Percentiles rank a stretch among this genome's conserved stretches.
These are phyloP conservation scores for Caprella mutica DNA, from an alignment of 2,888 invertebrate species.

Conservation along the genomic window DNA sequence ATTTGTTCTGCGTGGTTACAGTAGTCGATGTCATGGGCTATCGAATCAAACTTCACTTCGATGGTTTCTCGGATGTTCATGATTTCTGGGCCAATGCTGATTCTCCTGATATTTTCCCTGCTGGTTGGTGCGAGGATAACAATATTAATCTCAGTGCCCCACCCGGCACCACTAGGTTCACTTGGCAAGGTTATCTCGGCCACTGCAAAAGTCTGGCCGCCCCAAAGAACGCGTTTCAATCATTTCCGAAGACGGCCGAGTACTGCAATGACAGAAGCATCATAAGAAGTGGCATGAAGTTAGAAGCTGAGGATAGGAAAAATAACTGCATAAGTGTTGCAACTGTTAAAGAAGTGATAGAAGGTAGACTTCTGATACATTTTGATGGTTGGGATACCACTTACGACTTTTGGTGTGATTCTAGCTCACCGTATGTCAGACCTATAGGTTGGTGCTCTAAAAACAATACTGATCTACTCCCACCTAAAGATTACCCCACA, in stretches of 20 bases:
- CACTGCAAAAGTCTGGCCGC: slow-evolving; percentile 62
- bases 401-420: slow-evolving; percentile 28
- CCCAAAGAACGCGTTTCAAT: slow-evolving; percentile 64
- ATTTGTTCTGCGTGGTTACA: slow-evolving; percentile 74
- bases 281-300: slow-evolving; percentile 28
- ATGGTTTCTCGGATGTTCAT: slow-evolving; percentile 74
- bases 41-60: slow-evolving; percentile 75
- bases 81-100: slow-evolving; percentile 92
- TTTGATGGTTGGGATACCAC: slow-evolving; percentile 31
- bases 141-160: slow-evolving; percentile 68
- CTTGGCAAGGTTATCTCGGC: slow-evolving; percentile 72
- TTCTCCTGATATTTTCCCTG: slow-evolving; percentile 79
- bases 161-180: slow-evolving; percentile 56
- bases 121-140: slow-evolving; percentile 85
- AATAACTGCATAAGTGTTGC: slow-evolving; percentile 32
- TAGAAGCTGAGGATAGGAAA: slow-evolving; percentile 34
- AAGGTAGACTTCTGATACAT: slow-evolving; percentile 26
- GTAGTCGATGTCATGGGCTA: slow-evolving; percentile 58
- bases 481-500: slow-evolving; percentile 58
- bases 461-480: slow-evolving; percentile 61
- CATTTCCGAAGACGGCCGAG: slow-evolving; percentile 47
- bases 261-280: background rate
- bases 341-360: slow-evolving; percentile 26
- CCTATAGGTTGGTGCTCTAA: slow-evolving; percentile 85
- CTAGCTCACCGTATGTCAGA: slow-evolving; percentile 63